phyloP scores from a whole-genome alignment of 2,888 invertebrate species.

The Hemithea aestivaria region DNA sequence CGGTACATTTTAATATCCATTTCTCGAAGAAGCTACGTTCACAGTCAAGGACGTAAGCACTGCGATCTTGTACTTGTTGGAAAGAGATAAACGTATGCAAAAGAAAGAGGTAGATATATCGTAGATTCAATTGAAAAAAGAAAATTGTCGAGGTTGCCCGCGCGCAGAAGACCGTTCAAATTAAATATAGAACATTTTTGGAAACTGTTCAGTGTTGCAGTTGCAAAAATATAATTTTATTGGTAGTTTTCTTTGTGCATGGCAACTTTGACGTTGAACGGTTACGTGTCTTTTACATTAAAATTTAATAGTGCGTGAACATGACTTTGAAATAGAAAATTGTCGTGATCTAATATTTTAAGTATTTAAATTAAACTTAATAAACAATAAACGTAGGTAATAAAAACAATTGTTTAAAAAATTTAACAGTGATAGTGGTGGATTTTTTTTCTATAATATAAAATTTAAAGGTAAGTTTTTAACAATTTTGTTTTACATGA shows the following conservation, averaged over 20 bases:
- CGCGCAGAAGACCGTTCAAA: conserved; percentile 42
- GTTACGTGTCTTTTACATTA: conserved; percentile 52
- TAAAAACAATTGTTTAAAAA: too few relatives aligned
- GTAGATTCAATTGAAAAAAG: conserved; percentile 50
- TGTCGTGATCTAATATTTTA: conserved; percentile 14
- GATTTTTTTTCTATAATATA: too few relatives aligned
- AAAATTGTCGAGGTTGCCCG: conserved; percentile 49
- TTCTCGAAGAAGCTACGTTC: conserved; percentile 50
- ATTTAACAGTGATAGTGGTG: too few relatives aligned
- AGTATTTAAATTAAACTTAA: too few relatives aligned
- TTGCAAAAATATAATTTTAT: conserved; percentile 21
- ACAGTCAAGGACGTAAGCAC: conserved; percentile 72
- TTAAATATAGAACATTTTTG: conserved; percentile 36
- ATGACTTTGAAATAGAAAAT: conserved; percentile 22
- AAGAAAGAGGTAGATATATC: conserved; percentile 37
- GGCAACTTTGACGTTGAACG: conserved; percentile 41
- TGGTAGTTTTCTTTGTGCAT: conserved; percentile 30
- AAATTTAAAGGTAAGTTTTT: too few relatives aligned
- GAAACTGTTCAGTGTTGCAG: conserved; percentile 30
- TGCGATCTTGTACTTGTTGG: conserved; percentile 37
- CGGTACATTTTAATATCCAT: conserved; percentile 54
- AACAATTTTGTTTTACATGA: too few relatives aligned
- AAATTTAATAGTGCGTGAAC: conserved; percentile 38
- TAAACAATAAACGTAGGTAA: too few relatives aligned
- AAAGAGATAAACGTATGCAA: conserved; percentile 39